These are phyloP conservation scores for Puntigrus tetrazona DNA, from an alignment of 2,113 vertebrate genomes.

Conservation along the genomic window DNA sequence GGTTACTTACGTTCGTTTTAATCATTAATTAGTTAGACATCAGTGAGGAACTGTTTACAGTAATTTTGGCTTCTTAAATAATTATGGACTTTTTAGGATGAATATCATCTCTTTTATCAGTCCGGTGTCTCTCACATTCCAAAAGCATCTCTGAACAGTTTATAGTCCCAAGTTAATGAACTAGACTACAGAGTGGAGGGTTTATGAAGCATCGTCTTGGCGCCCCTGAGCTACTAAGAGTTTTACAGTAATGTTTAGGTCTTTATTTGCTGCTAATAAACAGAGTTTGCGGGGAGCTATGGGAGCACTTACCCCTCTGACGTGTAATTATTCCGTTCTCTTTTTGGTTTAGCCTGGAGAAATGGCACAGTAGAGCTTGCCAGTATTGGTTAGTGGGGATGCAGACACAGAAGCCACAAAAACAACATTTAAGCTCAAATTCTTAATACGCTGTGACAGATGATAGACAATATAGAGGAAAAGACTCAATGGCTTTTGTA, in stretches of 20 bases:
- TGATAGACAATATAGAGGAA: conserved; percentile 19
- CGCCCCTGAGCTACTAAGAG: background rate
- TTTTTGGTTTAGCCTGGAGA: conserved; percentile 31
- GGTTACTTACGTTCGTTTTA: background rate
- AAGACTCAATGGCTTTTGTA: background rate
- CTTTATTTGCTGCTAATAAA: conserved; percentile 58
- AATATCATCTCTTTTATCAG: background rate
- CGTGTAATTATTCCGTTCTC: conserved; percentile 50
- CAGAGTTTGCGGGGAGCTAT: conserved; percentile 36
- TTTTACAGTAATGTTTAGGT: background rate
- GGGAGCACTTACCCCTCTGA: conserved; percentile 47
- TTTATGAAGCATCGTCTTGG: background rate
- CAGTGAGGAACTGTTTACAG: background rate
- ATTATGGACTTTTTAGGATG: background rate
- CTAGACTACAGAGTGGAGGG: conserved; percentile 7
- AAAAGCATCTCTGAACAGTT: background rate
- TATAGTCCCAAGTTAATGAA: conserved; percentile 5
- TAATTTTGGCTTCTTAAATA: background rate
- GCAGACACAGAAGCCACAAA: background rate
- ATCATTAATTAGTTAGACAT: background rate
- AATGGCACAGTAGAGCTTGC: conserved; percentile 21
- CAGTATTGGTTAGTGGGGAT: conserved; percentile 16
- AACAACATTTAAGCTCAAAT: conserved; percentile 24
- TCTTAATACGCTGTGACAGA: background rate
- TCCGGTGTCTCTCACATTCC: background rate